Base-by-base conservation (phyloP, 2,888 invertebrate genomes). In the Drosophila incognita region DNA sequence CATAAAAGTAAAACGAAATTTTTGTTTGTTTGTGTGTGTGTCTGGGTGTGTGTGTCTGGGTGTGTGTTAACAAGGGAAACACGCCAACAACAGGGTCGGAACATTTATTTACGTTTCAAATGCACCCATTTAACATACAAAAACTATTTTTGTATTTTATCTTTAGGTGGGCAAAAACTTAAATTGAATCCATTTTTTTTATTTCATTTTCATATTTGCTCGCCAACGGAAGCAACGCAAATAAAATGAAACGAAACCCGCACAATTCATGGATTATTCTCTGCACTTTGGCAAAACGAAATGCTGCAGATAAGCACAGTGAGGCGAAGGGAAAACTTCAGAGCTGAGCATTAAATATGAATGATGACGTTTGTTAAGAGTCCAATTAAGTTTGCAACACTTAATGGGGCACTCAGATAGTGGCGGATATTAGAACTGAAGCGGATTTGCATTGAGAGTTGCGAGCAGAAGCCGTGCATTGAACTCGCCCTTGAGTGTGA, bases 91-190 rank as follows among this genome's bases (percentile, higher is more conserved):
- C 13, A 27, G 66, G 56, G 66, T 64, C 42, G 62, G 35, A 54
- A 70, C 77, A 75, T 82, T 76, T 83, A 83, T 83, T 82, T 84
- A 87, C 82, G 82, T 78, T 87, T 71, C 78, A 74, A 89, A 81
- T 83, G 69, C 82, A 89, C 68, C 52, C 59, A 70, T 35, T 35
- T 24, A 73, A 74, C 58, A 77, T 60, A 65, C 65, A 81, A 69
- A 64, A 67, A 42, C 21, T 57, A 57, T 57, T 42, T 57, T 63
- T 59, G 33, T 56, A 48, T 59, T 63, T 83, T 72, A 81, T 83
- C 69, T 74, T 79, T 53, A 76, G 76, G 57, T 79, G 80, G 58
- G 35, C 76, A 35, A 83, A 81, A 80, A 62, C 62, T 69, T 59
- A 54, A 70, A 80, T 72, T 65, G 56, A 72, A 89, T 56, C 58